Evolutionary conservation across 2,888 invertebrate genomes (phyloP).

Genomic region (Tuberolachnus salignus): DNA sequence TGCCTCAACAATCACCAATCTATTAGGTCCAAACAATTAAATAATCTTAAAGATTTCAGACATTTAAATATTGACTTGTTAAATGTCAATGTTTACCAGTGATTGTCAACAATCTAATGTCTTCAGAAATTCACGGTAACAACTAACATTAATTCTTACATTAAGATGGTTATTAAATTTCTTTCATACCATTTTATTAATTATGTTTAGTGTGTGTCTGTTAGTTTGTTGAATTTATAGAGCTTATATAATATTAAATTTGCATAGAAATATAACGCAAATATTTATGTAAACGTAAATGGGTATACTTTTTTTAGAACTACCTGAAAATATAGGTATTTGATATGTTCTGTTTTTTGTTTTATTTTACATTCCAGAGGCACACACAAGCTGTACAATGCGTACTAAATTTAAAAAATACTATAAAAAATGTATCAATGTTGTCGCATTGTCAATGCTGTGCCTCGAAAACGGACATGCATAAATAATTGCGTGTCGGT

Average conservation of each 20-base stretch:
- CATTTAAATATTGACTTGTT: too few relatives aligned
- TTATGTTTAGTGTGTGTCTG: conserved; percentile 40
- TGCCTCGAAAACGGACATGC: conserved; percentile 55
- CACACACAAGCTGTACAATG: conserved; percentile 57
- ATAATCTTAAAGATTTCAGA: too few relatives aligned
- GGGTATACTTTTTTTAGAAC: conserved; percentile 43
- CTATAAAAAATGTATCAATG: conserved; percentile 52
- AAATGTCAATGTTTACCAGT: too few relatives aligned
- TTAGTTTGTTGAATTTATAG: conserved; percentile 18
- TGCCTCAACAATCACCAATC: too few relatives aligned
- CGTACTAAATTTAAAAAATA: conserved; percentile 55
- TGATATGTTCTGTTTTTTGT: conserved; percentile 56
- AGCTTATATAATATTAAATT: conserved; percentile 15
- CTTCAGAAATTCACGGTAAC: background rate
- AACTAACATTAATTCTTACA: background rate
- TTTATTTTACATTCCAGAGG: conserved; percentile 57
- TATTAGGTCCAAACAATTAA: too few relatives aligned
- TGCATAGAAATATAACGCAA: conserved; percentile 22
- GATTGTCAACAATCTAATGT: too few relatives aligned
- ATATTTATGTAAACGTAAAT: conserved; percentile 37
- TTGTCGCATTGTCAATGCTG: conserved; percentile 54
- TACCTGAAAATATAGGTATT: conserved; percentile 52
- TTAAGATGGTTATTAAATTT: background rate
- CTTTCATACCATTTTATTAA: conserved; percentile 16
- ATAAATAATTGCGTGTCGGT: conserved; percentile 52